Evolutionary conservation across 2,113 vertebrate genomes (phyloP), one percentile per base, ranked within the genome.

Genomic region (Atherinomorus stipes): DNA sequence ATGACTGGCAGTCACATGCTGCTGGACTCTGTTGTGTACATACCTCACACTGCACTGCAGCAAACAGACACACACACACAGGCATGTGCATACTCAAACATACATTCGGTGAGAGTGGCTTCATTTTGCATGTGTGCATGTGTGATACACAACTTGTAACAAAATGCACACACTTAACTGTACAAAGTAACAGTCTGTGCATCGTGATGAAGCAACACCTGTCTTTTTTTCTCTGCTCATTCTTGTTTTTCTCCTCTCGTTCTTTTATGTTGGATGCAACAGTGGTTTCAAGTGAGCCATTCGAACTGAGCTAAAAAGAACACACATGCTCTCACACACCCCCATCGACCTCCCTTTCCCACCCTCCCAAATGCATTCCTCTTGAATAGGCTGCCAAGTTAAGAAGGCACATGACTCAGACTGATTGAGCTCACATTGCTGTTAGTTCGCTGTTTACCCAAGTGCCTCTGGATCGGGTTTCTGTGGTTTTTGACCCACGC

Each of bases 1-100:
- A 94, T 96, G 94, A 95, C 94, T 91, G 82, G 76, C 74, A 90
- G 90, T 94, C 94, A 96, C 95, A 94, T 95, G 94, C 89, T 93
- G 90, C 89, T 91, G 82, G 85, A 87, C 88, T 94, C 94, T 93
- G 93, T 95, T 93, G 93, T 95, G 90, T 87, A 80, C 83, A 91
- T 67, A 78, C 84, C 91, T 95, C 84, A 88, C 81, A 89, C 88
- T 83, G 78, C 84, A 88, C 78, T 86, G 84, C 86, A 88, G 80
- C 56, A 44, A 15, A 71, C 50, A 66, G 60, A 61, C 71, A 71
- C 26, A 69, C 67, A 64, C 62, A 76, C 62, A 54, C 70, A 64
- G 38, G 3, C 56, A 49, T 25, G 34, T 61, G 61, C 76, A 76
- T 60, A 71, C 59, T 34, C 22, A 25, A 34, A 81, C 53, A 74